Evolutionary conservation across 2,113 vertebrate species (phyloP), one percentile per base, ranked within the genome.

Genomic region (Oncorhynchus clarkii): DNA sequence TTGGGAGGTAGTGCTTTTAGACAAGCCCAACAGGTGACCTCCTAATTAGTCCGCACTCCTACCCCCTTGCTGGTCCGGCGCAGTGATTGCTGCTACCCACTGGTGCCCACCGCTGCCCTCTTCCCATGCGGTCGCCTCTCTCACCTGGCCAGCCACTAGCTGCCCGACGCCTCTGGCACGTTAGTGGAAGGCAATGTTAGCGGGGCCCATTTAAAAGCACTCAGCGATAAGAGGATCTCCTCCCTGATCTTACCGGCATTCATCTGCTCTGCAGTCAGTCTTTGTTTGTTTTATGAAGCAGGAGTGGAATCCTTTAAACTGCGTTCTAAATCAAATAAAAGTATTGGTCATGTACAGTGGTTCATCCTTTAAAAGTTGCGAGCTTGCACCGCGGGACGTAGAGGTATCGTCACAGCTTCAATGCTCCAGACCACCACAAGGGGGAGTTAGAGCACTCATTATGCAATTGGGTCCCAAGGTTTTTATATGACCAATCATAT

Each of bases 41-140:
- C 75, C 76, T 82, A 85, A 88, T 91, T 87, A 79, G 84, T 85
- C 73, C 70, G 59, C 67, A 11, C 65, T 70, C 39, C 70, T 45
- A 22, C 31, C 6, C 6, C 18, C 74, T 75, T 72, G 64, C 75
- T 78, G 72, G 67, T 67, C 18, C 49, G 4, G 49, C 49, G 49
- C 12, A 14, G 14, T 69, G n/a, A 74, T 49, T 67, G 24, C 48
- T 8, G 1, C 24, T 72, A 22, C 39, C n/a, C 68, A 60, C n/a
- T 34, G 29, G 26, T 22, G 5, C 31, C 31, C 45, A 39, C 49
- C 13, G 16, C 66, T 29, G 39, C 27, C 31, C 65, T 51, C 5
- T 59, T 62, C 51, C n/a, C 51, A 59, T 20, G 26, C 70, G 27
- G 48, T 34, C 48, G 31, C 39, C 13, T 29, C 29, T 45, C 29